phyloP scores from a whole-genome alignment of 2,888 invertebrate species.

The Lydus trimaculatus region DNA sequence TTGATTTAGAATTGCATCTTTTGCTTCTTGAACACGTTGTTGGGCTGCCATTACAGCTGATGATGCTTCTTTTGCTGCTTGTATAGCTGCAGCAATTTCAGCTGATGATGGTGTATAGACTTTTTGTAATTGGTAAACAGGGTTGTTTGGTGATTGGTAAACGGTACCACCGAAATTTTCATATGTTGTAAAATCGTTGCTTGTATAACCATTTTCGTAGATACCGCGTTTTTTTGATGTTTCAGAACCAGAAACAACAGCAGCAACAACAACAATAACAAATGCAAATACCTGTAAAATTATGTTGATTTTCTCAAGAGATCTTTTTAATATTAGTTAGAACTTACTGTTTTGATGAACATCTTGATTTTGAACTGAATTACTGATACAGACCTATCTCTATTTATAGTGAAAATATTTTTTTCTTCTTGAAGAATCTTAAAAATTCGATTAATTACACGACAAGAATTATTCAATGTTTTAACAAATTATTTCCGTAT shows the following conservation, averaged over 20 bases:
- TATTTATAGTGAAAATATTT: constrained; percentile 26
- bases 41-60: constrained; percentile 75
- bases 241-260: constrained; percentile 12
- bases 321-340: constrained; percentile 9
- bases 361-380: constrained; percentile 27
- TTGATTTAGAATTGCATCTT: constrained; percentile 74
- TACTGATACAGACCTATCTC: constrained; percentile 5
- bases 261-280: constrained; percentile 12
- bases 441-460: constrained; percentile 11
- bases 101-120: constrained; percentile 61
- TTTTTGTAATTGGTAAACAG: constrained; percentile 22
- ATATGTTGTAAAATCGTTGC: constrained; percentile 16
- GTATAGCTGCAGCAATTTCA: constrained; percentile 75
- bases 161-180: not conserved
- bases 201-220: not conserved
- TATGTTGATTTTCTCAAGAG: not conserved
- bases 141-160: not conserved
- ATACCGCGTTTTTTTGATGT: constrained; percentile 13
- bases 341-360: constrained; percentile 26
- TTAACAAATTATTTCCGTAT: constrained; percentile 35
- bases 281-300: constrained; percentile 16
- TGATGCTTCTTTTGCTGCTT: constrained; percentile 77
- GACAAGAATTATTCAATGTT: constrained; percentile 27
- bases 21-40: constrained; percentile 75
- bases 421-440: constrained; percentile 18